Evolutionary conservation across 30 jellyfish, hydroid and myxozoan species (phyloP).

Genomic region (Clytia hemisphaerica): DNA sequence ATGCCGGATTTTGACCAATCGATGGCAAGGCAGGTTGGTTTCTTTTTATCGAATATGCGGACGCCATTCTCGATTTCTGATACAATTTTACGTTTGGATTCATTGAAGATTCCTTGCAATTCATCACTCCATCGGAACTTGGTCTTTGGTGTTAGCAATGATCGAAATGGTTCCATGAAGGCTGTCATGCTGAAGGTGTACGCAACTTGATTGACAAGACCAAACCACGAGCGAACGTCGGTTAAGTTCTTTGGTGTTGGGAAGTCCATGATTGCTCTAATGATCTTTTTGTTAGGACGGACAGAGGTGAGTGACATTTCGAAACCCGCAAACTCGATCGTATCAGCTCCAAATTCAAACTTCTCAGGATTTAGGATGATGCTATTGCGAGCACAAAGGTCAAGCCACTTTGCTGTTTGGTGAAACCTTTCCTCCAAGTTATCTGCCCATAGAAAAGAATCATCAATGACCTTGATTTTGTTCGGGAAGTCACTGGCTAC

Average conservation of each 20-base stretch:
- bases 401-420: too few species aligned
- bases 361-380: too few species aligned
- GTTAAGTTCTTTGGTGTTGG: too few species aligned
- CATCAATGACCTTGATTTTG: background rate
- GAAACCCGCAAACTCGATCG: too few species aligned
- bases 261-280: background rate
- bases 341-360: background rate
- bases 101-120: background rate
- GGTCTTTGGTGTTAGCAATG: conserved; percentile 9
- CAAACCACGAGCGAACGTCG: too few species aligned
- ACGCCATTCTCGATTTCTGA: background rate
- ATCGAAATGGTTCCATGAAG: conserved; percentile 32
- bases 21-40: background rate
- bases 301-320: too few species aligned
- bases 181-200: background rate
- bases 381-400: too few species aligned
- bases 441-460: too few species aligned
- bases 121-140: background rate
- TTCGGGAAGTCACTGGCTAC: conserved; percentile 1
- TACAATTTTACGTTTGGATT: background rate
- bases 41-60: background rate
- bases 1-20: conserved; percentile 9
- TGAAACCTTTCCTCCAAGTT: too few species aligned
- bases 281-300: too few species aligned
- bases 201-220: conserved; percentile 2